Evolutionary conservation across 2,888 invertebrate genomes (phyloP).

Genomic region (Tenthredo notha): DNA sequence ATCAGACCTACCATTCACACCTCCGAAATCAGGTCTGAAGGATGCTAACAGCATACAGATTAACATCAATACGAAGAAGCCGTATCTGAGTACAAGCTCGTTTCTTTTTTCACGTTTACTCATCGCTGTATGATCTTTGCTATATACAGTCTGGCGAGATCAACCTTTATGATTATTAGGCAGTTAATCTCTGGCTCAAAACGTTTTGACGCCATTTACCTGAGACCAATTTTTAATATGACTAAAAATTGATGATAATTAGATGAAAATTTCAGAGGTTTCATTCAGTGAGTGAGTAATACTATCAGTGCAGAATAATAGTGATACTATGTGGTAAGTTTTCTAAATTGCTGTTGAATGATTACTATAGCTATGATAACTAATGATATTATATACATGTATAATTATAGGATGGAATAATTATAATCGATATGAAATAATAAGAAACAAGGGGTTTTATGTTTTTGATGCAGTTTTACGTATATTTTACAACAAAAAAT

Average conservation of each 20-base stretch:
- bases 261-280: background rate
- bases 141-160: slow-evolving; percentile 26
- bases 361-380: background rate
- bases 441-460: slow-evolving; percentile 12
- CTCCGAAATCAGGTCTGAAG: slow-evolving; percentile 71
- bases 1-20: slow-evolving; percentile 67
- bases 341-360: slow-evolving; percentile 1
- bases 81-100: slow-evolving; percentile 67
- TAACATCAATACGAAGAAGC: slow-evolving; percentile 73
- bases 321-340: background rate
- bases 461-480: background rate
- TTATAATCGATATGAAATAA: slow-evolving; percentile 2
- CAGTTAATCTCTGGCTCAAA: slow-evolving; percentile 3
- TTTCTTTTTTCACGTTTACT: slow-evolving; percentile 55
- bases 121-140: slow-evolving; percentile 37
- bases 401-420: slow-evolving; percentile 23
- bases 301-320: background rate
- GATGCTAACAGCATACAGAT: slow-evolving; percentile 73
- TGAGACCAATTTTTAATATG: background rate
- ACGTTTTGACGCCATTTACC: slow-evolving; percentile 14
- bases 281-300: background rate
- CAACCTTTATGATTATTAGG: slow-evolving; percentile 51
- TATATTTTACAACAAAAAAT: slow-evolving; percentile 2
- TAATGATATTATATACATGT: background rate
- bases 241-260: background rate